phyloP scores from a whole-genome alignment of 2,888 invertebrate species.

The Apotomis betuletana region DNA sequence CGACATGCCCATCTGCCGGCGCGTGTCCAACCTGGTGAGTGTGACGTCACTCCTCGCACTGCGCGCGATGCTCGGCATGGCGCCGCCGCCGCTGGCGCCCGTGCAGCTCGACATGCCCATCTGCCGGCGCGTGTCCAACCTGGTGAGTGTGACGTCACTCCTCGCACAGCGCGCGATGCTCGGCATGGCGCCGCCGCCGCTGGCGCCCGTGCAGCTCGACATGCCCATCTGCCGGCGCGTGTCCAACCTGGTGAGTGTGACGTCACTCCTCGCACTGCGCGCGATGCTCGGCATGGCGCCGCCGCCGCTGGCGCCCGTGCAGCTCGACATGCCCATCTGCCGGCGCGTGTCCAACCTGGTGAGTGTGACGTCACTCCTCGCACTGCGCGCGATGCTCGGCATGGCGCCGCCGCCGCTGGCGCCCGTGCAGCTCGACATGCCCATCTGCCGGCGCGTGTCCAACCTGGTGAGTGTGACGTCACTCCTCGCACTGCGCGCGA shows the following conservation, averaged over 20 bases:
- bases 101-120: conserved; percentile 89
- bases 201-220: conserved; percentile 94
- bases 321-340: conserved; percentile 61
- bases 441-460: conserved; percentile 79
- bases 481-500: no score
- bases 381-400: not conserved
- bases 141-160: conserved; percentile 4
- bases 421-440: conserved; percentile 90
- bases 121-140: conserved; percentile 72
- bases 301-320: not conserved
- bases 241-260: no score
- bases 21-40: conserved; percentile 11
- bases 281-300: conserved; percentile 71
- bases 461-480: conserved; percentile 9
- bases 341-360: conserved; percentile 91
- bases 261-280: no score
- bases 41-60: conserved; percentile 91
- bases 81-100: conserved; percentile 89
- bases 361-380: no score
- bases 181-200: conserved; percentile 90
- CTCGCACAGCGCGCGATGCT: no score
- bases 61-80: no score
- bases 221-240: conserved; percentile 48
- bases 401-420: conserved; percentile 87
- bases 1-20: conserved; percentile 87